Base-by-base conservation (phyloP, 2,113 vertebrate species). In the Psephotus haematonotus region DNA sequence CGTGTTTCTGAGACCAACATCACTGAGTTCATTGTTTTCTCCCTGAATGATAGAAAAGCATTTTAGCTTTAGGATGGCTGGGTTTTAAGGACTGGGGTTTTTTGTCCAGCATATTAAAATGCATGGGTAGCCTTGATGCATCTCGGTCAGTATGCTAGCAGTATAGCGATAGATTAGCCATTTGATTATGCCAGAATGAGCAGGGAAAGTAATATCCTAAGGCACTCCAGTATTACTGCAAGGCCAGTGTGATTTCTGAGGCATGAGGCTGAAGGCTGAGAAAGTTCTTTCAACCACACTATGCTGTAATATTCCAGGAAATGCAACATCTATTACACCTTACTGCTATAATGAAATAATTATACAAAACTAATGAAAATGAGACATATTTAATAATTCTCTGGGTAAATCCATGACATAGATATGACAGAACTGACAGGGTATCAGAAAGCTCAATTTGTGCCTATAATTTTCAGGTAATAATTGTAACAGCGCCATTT, bases 291-390 rank as follows among this genome's bases (percentile, higher is more conserved):
- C 90, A 96, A 95, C 55, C 43, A 90, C 67, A 91, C 86, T 75
- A 85, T 23, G 65, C 59, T 52, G 55, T 92, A 97, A 97, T 96
- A 89, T 86, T 95, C 72, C 88, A 94, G 90, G 88, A 97, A 97
- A 96, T 88, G 84, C 81, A 87, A 82, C 0, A 2, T 75, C 96
- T 97, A 96, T 95, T 96, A 96, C 92, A 91, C 52, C 89, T 90
- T 92, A 96, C 89, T 97, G 92, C 72, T 91, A 85, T 94, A 96
- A 97, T 97, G 84, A 97, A 97, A 97, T 97, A 97, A 97, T 95
- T 96, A 96, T 49, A 97, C 79, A 92, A 97, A 97, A 97, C 92
- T 93, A 95, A 97, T 93, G 92, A 97, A 97, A 97, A 96, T 93
- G 91, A 96, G 77, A 91, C 4, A 8, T 93, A 93, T 35, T 96